Base-by-base conservation (phyloP, 2,113 vertebrate genomes). In the Microtus oregoni region DNA sequence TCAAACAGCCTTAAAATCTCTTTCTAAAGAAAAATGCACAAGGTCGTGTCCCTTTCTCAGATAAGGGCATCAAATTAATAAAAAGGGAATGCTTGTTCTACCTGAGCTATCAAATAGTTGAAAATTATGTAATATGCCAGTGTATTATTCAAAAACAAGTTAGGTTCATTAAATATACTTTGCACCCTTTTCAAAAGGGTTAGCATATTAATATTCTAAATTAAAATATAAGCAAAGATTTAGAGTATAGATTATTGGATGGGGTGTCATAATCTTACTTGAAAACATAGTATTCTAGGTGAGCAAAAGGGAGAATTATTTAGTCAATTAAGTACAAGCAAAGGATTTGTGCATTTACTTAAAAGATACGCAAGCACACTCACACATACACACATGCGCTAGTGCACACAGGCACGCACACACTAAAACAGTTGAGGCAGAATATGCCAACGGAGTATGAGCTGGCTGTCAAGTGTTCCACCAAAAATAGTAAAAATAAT, bases 211-310 rank as follows among this genome's bases (percentile, higher is more conserved):
- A 96, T 94, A 68, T 78, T 76, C 92, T 83, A 83, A 96, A 97
- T 77, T 86, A 96, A 97, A 97, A 97, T 88, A 95, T 58, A 7
- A 92, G 85, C 73, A 89, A 93, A 94, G n/a, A 78, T 83, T 52
- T 92, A 52, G 89, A 86, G 70, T 76, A 44, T 19, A 97, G 19
- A 82, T 97, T 47, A 86, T 0, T 4, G 89, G 97, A 44, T 89
- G 65, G 77, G 61, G 77, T 91, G 78, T 94, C 86, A 72, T 35
- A 90, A 87, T 78, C 86, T 91, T 82, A 44, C 28, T 38, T 89
- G 76, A 96, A 97, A 96, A 97, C 89, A 96, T 94, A 97, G 88
- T 61, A 61, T 94, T 96, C n/a, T 92, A 85, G 90, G 95, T 91
- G 61, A n/a, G 26, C 63, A 94, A 78, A 94, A 17, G 38, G 77